These are phyloP conservation scores for Micrasema longulum DNA, from an alignment of 1,140 invertebrate species.

Conservation along the genomic window DNA sequence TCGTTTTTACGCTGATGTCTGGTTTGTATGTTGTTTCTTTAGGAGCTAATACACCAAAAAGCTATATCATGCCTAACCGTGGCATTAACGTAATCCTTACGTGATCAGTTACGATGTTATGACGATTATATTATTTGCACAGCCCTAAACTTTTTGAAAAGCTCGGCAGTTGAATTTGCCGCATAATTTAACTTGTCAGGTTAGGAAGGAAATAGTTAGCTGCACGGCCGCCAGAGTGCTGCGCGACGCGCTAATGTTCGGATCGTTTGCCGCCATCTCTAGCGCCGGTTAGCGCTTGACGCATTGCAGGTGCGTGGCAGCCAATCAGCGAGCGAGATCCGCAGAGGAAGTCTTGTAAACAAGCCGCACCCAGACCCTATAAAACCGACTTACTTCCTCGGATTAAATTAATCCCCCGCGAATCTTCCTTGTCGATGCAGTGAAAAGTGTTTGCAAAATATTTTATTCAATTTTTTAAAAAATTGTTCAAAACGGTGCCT, in stretches of 20 bases:
- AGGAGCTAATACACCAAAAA: no score
- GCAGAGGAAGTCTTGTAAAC: conserved; percentile 72
- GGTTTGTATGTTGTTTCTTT: no score
- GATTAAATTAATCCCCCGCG: conserved; percentile 56
- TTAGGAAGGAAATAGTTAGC: conserved; percentile 33
- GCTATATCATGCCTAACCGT: no score
- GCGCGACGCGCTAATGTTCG: conserved; percentile 56
- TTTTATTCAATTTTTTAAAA: conserved; percentile 17
- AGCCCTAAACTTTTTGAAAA: no score
- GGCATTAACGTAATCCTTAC: no score
- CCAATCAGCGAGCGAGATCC: conserved; percentile 74
- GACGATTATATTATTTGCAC: no score
- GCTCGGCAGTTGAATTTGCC: conserved; percentile 47
- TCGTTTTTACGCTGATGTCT: no score
- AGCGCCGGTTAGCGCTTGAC: conserved; percentile 70
- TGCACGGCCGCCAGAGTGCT: conserved; percentile 54
- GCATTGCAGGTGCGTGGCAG: conserved; percentile 84
- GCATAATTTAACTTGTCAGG: conserved; percentile 48
- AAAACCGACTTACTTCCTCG: conserved; percentile 68
- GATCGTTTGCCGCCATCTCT: conserved; percentile 57
- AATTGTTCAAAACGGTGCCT: conserved; percentile 58
- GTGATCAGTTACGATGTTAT: no score
- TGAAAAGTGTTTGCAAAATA: conserved; percentile 14
- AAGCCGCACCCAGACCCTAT: conserved; percentile 66
- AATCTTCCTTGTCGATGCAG: conserved; percentile 13